Evolutionary conservation across 2,888 invertebrate genomes (phyloP).

Genomic region (Sceliomorpha sp.): DNA sequence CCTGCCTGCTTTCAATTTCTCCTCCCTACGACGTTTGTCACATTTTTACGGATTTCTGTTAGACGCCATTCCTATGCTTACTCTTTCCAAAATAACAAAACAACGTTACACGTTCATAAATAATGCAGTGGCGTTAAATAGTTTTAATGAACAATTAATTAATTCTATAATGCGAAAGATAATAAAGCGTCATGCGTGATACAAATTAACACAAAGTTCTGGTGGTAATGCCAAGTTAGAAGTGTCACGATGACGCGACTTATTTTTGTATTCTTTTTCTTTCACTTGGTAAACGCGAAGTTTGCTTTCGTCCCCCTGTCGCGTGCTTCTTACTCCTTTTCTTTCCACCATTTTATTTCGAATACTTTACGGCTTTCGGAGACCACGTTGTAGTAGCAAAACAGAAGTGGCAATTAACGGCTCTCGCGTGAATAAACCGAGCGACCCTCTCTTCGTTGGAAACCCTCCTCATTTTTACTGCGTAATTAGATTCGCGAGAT

Average conservation of each 20-base stretch:
- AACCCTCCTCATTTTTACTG: constrained; percentile 36
- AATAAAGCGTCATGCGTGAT: too few relatives aligned
- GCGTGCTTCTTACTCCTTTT: constrained; percentile 24
- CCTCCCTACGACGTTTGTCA: constrained; percentile 17
- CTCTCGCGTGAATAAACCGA: constrained; percentile 42
- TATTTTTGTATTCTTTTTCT: constrained; percentile 1
- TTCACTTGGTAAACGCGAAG: constrained; percentile 9
- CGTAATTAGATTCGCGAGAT: constrained; percentile 46
- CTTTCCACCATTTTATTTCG: constrained; percentile 18
- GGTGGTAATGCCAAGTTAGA: too few relatives aligned
- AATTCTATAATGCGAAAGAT: too few relatives aligned
- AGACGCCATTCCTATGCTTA: constrained; percentile 31
- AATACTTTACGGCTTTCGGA: constrained; percentile 30
- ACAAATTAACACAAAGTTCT: too few relatives aligned
- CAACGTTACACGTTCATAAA: too few relatives aligned
- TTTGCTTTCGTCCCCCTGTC: constrained; percentile 15
- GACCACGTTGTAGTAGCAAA: constrained; percentile 24
- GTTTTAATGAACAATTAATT: too few relatives aligned
- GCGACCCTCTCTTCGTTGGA: constrained; percentile 23
- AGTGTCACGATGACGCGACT: too few relatives aligned
- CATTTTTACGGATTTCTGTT: constrained; percentile 30
- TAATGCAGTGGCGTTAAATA: too few relatives aligned
- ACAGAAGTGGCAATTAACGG: constrained; percentile 43
- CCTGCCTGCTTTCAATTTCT: constrained; percentile 35
- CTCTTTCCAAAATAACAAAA: constrained; percentile 2